Evolutionary conservation across 2,888 invertebrate genomes (phyloP).

Genomic region (Pasiphila rectangulata): DNA sequence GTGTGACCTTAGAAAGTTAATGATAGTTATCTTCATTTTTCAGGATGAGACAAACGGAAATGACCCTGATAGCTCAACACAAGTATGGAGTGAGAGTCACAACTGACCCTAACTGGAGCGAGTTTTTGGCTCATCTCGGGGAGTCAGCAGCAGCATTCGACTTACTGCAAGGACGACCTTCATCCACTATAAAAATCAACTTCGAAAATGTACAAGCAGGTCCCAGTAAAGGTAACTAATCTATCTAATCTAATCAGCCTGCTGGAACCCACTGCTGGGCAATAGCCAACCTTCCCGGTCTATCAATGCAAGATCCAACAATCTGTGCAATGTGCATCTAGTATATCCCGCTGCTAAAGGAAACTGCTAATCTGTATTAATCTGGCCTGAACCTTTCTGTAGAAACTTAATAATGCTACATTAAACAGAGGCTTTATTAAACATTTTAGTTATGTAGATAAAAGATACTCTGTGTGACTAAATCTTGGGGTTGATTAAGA

Average conservation of each 20-base stretch:
- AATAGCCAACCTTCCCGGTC: too few relatives aligned
- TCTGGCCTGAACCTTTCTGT: neutral
- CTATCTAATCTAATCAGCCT: too few relatives aligned
- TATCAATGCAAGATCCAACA: too few relatives aligned
- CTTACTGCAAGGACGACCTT: slow-evolving; percentile 84
- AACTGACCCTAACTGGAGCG: slow-evolving; percentile 71
- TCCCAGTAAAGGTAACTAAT: slow-evolving; percentile 80
- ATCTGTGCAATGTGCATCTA: too few relatives aligned
- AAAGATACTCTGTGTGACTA: too few relatives aligned
- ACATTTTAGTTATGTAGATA: too few relatives aligned
- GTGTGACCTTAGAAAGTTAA: neutral
- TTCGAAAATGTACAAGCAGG: slow-evolving; percentile 63
- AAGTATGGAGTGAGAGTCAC: slow-evolving; percentile 82
- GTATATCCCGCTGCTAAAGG: too few relatives aligned
- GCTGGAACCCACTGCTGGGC: too few relatives aligned
- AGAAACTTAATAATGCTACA: too few relatives aligned
- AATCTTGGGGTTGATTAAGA: too few relatives aligned
- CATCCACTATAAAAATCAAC: slow-evolving; percentile 80
- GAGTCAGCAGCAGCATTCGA: slow-evolving; percentile 85
- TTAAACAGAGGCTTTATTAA: too few relatives aligned
- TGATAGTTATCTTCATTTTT: slow-evolving; percentile 24
- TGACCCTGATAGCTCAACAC: slow-evolving; percentile 84
- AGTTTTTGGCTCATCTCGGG: slow-evolving; percentile 82
- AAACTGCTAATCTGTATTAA: too few relatives aligned
- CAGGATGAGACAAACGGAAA: slow-evolving; percentile 82